phyloP scores from a whole-genome alignment of 2,888 invertebrate species.

The Agrypnus murinus region DNA sequence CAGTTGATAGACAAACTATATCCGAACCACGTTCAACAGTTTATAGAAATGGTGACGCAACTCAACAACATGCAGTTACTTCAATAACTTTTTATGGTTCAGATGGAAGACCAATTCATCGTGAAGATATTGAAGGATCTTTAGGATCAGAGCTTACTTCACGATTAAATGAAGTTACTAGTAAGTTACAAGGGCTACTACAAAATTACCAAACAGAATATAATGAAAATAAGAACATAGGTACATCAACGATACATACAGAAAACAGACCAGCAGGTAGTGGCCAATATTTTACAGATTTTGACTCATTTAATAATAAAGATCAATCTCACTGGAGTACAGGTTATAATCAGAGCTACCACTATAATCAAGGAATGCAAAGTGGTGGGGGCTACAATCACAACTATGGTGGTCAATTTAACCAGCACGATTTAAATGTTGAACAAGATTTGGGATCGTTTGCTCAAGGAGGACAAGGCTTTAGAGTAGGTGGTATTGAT shows the following conservation, averaged over 20 bases:
- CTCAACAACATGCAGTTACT: conserved; percentile 8
- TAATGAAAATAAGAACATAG: conserved; percentile 40
- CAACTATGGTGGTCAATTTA: neutral
- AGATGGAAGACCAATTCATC: conserved; percentile 37
- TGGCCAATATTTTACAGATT: conserved; percentile 52
- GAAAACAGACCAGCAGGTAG: conserved; percentile 55
- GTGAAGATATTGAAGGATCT: conserved; percentile 36
- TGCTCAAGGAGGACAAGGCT: conserved; percentile 38
- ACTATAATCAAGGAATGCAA: neutral
- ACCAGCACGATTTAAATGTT: conserved; percentile 11
- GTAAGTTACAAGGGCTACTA: conserved; percentile 27
- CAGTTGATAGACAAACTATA: conserved; percentile 14
- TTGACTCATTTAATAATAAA: conserved; percentile 52
- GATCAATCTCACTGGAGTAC: conserved; percentile 32
- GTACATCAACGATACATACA: conserved; percentile 48
- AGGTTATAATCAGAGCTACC: neutral
- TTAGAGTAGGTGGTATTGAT: conserved; percentile 40
- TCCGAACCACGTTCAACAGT: conserved; percentile 40
- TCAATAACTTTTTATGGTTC: conserved; percentile 41
- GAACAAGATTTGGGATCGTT: conserved; percentile 39
- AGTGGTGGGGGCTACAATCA: neutral
- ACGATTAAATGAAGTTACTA: conserved; percentile 31
- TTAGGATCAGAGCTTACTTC: conserved; percentile 31
- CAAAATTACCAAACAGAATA: conserved; percentile 25
- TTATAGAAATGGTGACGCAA: conserved; percentile 9